These are phyloP conservation scores for Microtus pennsylvanicus DNA, from an alignment of 2,113 vertebrate species.

Conservation along the genomic window DNA sequence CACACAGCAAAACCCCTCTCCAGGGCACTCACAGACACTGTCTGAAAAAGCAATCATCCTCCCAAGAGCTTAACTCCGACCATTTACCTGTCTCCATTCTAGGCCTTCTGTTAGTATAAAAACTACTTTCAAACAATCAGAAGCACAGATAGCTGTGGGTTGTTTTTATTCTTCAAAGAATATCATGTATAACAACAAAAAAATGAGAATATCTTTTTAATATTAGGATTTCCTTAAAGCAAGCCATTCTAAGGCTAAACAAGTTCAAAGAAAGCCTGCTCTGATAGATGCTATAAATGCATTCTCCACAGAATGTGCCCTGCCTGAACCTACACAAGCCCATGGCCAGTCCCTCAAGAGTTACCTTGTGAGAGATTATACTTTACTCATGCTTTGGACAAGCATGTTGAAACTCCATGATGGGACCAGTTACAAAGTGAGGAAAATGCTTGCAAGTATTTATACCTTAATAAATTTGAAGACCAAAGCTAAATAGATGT, in stretches of 20 bases:
- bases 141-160: background rate
- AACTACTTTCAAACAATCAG: background rate
- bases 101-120: background rate
- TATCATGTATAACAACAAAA: conserved; percentile 5
- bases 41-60: background rate
- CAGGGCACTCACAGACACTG: background rate
- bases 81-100: background rate
- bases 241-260: background rate
- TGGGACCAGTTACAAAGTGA: background rate
- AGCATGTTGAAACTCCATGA: background rate
- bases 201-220: background rate
- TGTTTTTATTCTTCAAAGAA: background rate
- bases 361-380: background rate
- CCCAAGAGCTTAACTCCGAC: background rate
- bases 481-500: conserved; percentile 1
- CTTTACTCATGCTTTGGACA: background rate
- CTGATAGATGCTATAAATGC: background rate
- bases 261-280: background rate
- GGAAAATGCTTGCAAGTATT: background rate
- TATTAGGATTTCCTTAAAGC: background rate
- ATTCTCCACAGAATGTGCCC: background rate
- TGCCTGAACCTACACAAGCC: background rate
- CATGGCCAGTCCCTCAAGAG: background rate
- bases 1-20: background rate
- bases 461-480: conserved; percentile 41